Evolutionary conservation across 2,113 vertebrate species (phyloP).

Genomic region (Mormyrus iriodes): DNA sequence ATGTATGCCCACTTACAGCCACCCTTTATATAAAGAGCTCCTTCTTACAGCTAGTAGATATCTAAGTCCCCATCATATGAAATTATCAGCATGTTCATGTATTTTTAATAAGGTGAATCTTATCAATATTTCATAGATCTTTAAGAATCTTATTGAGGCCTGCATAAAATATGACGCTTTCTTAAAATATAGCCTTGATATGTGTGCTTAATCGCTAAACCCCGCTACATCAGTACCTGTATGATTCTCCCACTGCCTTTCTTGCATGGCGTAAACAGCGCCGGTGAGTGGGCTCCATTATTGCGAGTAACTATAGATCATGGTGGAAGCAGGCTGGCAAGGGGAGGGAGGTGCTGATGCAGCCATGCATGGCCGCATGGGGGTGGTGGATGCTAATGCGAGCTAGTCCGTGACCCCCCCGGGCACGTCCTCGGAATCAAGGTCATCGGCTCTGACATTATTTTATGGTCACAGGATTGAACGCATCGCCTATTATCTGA

Average conservation of each 20-base stretch:
- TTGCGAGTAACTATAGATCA: background rate
- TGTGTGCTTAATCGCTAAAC: background rate
- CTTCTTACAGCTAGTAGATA: background rate
- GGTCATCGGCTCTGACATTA: background rate
- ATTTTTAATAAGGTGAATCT: conserved; percentile 41
- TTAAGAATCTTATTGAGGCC: conserved; percentile 12
- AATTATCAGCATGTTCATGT: conserved; percentile 26
- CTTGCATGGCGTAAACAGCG: background rate
- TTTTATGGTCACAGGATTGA: background rate
- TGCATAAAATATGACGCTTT: conserved; percentile 24
- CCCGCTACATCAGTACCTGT: background rate
- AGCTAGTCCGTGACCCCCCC: background rate
- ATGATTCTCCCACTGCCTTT: too few relatives aligned
- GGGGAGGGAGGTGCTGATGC: background rate
- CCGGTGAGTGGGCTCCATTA: background rate
- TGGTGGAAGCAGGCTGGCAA: background rate
- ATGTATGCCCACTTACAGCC: background rate
- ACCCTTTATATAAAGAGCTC: background rate
- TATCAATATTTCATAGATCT: conserved; percentile 49
- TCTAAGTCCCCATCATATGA: background rate
- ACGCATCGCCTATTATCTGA: background rate
- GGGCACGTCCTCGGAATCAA: background rate
- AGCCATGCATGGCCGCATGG: background rate
- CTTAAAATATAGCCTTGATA: background rate
- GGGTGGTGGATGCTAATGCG: background rate